Evolutionary conservation across 2,888 invertebrate genomes (phyloP).

Genomic region (Eristalis pertinax): DNA sequence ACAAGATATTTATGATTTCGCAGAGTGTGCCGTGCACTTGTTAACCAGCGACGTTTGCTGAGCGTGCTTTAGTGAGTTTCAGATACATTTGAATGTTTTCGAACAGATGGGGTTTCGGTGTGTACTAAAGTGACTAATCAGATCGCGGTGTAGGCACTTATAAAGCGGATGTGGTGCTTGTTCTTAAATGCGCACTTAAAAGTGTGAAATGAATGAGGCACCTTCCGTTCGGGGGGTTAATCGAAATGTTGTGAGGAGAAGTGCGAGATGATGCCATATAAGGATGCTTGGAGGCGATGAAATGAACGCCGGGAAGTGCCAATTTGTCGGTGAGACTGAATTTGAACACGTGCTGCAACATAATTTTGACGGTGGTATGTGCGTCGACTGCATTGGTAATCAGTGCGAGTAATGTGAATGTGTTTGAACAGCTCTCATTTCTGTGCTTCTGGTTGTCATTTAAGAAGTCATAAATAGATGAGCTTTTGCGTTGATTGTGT

Average conservation of each 20-base stretch:
- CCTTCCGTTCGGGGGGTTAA: neutral
- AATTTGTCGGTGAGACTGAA: neutral
- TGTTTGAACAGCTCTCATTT: no score
- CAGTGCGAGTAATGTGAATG: neutral
- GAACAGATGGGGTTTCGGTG: neutral
- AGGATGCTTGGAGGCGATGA: neutral
- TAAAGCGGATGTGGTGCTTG: neutral
- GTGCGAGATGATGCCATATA: neutral
- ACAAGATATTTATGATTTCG: slow-evolving; percentile 8
- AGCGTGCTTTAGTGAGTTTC: neutral
- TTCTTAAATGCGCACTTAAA: neutral
- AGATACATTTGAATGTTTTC: no score
- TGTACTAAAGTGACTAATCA: neutral
- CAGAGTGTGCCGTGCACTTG: slow-evolving; percentile 10
- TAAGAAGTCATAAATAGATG: no score
- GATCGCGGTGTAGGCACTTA: neutral
- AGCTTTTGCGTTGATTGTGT: no score
- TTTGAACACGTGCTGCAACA: neutral
- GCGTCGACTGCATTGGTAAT: neutral
- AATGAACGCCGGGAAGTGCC: neutral
- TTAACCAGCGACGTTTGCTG: neutral
- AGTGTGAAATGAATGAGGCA: neutral
- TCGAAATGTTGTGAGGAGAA: neutral
- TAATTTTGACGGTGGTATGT: neutral
- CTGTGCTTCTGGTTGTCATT: no score